Evolutionary conservation across 1,140 invertebrate species (phyloP).

Genomic region (Euura saliciscinereae): DNA sequence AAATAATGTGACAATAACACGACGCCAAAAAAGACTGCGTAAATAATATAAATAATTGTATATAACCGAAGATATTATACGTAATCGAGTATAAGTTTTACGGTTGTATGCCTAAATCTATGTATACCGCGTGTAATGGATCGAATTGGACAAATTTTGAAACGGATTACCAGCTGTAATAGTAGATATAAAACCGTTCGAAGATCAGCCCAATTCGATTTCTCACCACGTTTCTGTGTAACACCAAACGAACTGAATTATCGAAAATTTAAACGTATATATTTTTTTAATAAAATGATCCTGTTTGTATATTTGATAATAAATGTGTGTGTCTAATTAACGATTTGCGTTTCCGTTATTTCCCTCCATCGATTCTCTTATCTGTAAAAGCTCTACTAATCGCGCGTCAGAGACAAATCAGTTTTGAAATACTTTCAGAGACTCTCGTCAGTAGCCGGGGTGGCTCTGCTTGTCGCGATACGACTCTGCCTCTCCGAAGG

Average conservation of each 20-base stretch:
- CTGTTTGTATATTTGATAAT: constrained; percentile 34
- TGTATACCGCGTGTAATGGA: background rate
- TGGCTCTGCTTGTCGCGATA: no score
- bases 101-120: background rate
- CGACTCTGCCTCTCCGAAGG: no score
- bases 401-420: no score
- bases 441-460: no score
- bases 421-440: no score
- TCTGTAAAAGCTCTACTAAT: no score
- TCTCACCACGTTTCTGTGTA: no score
- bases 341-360: constrained; percentile 9
- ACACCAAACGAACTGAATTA: background rate
- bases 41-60: background rate
- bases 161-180: background rate
- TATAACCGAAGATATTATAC: background rate
- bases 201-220: no score
- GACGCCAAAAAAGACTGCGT: background rate
- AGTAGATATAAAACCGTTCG: no score
- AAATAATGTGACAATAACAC: background rate
- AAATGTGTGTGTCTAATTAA: constrained; percentile 22
- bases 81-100: no score
- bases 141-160: background rate
- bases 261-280: constrained; percentile 14
- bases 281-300: constrained; percentile 23
- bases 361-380: no score